Percentiles rank a stretch among this genome's conserved stretches.
phyloP scores from a whole-genome alignment of 2,888 invertebrate species.

The Epirrita christyi region DNA sequence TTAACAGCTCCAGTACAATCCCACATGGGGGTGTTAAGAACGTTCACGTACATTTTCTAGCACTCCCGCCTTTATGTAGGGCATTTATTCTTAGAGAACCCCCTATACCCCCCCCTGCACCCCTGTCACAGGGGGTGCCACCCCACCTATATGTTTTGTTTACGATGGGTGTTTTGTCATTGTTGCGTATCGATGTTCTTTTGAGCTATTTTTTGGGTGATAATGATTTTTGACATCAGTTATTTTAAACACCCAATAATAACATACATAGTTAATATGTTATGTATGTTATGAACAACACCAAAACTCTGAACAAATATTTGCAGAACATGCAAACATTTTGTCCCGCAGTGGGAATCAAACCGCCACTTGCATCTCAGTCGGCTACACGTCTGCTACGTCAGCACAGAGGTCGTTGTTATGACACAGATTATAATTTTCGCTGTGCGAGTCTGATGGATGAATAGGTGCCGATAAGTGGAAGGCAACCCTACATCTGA shows the following conservation, averaged over 20 bases:
- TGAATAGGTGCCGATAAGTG: too few species aligned
- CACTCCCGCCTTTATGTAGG: constrained; percentile 81
- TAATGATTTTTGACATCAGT: constrained; percentile 15
- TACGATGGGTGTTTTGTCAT: constrained; percentile 60
- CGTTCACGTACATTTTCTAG: constrained; percentile 82
- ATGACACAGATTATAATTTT: neutral
- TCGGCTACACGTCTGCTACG: too few species aligned
- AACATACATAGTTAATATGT: too few species aligned
- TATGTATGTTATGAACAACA: too few species aligned
- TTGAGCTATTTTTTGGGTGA: constrained; percentile 44
- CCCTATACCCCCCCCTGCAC: constrained; percentile 36
- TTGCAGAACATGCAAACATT: too few species aligned
- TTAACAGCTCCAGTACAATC: constrained; percentile 53
- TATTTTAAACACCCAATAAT: too few species aligned
- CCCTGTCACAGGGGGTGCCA: constrained; percentile 54
- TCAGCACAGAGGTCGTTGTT: too few species aligned
- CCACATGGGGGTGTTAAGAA: constrained; percentile 75
- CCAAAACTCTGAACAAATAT: too few species aligned
- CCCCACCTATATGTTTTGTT: constrained; percentile 65
- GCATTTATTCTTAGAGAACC: constrained; percentile 79
- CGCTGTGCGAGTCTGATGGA: too few species aligned
- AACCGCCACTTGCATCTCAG: too few species aligned
- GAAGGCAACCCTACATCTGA: too few species aligned
- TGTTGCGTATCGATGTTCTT: constrained; percentile 59
- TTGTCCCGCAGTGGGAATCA: too few species aligned